phyloP scores from a whole-genome alignment of 2,113 vertebrate species.

The Todiramphus saurophagus region DNA sequence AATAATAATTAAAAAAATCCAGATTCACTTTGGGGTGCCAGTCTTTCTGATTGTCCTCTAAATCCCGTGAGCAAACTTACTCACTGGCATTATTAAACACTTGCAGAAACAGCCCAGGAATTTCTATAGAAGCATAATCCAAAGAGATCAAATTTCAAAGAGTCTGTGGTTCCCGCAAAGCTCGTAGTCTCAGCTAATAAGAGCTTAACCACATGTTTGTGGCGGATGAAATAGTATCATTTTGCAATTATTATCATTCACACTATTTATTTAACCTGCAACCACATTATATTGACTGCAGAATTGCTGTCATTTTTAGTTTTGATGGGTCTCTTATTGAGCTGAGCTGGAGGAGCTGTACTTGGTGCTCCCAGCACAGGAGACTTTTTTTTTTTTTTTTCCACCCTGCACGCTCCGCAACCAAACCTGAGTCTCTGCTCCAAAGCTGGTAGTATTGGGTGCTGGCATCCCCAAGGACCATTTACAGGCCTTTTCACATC shows the following conservation, averaged over 20 bases:
- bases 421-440: not conserved
- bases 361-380: not conserved
- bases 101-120: not conserved
- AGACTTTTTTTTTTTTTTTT: not conserved
- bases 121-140: conserved; percentile 2
- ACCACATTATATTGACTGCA: conserved; percentile 63
- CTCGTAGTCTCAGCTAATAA: conserved; percentile 39
- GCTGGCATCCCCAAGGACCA: not conserved
- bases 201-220: conserved; percentile 66
- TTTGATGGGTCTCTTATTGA: conserved; percentile 50
- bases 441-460: not conserved
- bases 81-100: not conserved
- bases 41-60: not conserved
- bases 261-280: conserved; percentile 69
- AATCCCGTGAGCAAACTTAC: not conserved
- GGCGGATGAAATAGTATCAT: conserved; percentile 56
- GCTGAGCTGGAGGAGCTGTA: not conserved
- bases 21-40: not conserved
- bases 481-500: not conserved
- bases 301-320: conserved; percentile 69
- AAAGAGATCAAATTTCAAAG: conserved; percentile 17
- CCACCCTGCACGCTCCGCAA: not conserved
- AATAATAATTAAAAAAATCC: not conserved
- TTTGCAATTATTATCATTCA: conserved; percentile 68
- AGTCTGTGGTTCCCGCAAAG: not conserved